phyloP scores from a whole-genome alignment of 2,888 invertebrate species.

The Galerucella nymphaeae region DNA sequence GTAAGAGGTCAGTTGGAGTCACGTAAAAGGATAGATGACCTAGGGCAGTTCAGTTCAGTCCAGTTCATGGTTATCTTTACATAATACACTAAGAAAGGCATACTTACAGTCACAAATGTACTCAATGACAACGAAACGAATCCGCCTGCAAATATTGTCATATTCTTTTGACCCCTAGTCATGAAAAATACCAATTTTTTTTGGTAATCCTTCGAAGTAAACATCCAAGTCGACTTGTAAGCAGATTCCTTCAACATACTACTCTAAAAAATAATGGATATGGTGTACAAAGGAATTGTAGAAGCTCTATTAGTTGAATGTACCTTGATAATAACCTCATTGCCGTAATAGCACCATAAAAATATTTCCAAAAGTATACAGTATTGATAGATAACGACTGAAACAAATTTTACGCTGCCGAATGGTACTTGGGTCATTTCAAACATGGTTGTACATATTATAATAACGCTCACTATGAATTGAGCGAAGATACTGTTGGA shows the following conservation, averaged over 20 bases:
- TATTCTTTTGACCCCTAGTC: not conserved
- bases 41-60: too few species aligned
- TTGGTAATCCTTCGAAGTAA: not conserved
- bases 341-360: constrained; percentile 67
- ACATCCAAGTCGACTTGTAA: not conserved
- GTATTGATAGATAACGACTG: constrained; percentile 67
- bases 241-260: not conserved
- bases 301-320: not conserved
- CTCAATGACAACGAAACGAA: not conserved
- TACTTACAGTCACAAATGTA: constrained; percentile 1
- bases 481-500: constrained; percentile 38
- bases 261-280: constrained; percentile 4
- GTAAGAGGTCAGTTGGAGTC: too few species aligned
- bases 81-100: too few species aligned
- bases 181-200: constrained; percentile 8
- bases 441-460: not conserved
- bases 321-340: constrained; percentile 19
- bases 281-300: too few species aligned
- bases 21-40: too few species aligned
- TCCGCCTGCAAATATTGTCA: not conserved
- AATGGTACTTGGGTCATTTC: constrained; percentile 40
- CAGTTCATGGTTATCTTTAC: too few species aligned
- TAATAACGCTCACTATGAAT: constrained; percentile 44
- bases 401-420: constrained; percentile 59
- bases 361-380: constrained; percentile 70